Conservation (phyloP, 64 coral and sea anemone species). For the Acropora yongei region DNA sequence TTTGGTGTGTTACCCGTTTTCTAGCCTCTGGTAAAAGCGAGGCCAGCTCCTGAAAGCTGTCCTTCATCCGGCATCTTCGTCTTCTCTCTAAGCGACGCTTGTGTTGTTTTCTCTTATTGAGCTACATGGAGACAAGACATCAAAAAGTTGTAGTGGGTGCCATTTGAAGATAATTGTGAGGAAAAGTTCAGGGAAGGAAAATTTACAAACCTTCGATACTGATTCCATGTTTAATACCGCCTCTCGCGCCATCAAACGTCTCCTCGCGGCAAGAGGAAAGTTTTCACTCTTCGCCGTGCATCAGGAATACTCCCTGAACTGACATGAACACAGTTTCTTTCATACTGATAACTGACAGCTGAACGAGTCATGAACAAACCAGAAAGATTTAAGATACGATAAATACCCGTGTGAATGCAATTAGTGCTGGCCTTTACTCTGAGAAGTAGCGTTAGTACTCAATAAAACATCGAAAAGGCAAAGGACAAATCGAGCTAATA, state of each 20-base stretch:
- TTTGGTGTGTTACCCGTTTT: conserved; percentile 4
- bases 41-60: conserved; percentile 13
- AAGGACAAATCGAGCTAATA: no score
- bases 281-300: no score
- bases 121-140: not conserved
- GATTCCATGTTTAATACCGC: not conserved
- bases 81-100: not conserved
- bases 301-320: no score
- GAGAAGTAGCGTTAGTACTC: no score
- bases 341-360: not conserved
- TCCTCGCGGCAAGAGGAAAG: not conserved
- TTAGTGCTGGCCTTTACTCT: no score
- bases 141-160: not conserved
- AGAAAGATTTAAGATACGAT: no score
- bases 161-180: no score
- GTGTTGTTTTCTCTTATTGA: not conserved
- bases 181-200: no score
- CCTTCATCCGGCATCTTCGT: conserved; percentile 18
- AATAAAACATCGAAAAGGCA: no score
- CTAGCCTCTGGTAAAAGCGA: conserved; percentile 16
- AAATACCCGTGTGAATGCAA: no score
- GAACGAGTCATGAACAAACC: no score
- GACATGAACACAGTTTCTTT: no score
- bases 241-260: not conserved
- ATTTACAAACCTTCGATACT: not conserved